Base-by-base conservation (phyloP, 2,888 invertebrate genomes). In the Agrypnus murinus region DNA sequence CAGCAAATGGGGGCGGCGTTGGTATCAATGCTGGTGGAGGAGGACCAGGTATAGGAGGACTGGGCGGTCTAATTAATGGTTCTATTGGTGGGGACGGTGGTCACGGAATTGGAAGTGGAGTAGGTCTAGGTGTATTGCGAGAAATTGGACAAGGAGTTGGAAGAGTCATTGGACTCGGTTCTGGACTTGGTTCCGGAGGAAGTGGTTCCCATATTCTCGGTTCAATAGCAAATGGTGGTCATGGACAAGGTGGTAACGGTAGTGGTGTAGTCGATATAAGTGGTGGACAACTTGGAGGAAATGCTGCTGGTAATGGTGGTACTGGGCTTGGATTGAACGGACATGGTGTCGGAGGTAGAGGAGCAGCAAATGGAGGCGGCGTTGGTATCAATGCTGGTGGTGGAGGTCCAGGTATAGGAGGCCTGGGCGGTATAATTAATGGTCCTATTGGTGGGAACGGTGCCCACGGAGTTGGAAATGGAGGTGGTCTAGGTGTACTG, bases 81-180 rank as follows among this genome's bases (percentile, higher is more conserved):
- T 32, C 50, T 12, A 10, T 50, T 10, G 31, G 31, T 50, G 50
- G 50, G 31, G 19, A 19, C 12, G 50, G 50, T 12, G 50, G 50
- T 1, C 10, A 46, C n/a, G 46, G 46, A 8, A 10, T 1, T 2
- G 46, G 46, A 2, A 3, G 14, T 46, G 50, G 50, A 31, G 25
- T 25, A 12, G 50, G 50, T 3, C 25, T 2, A 31, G n/a, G n/a
- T n/a, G n/a, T n/a, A n/a, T n/a, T n/a, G n/a, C n/a, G n/a, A n/a
- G n/a, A n/a, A n/a, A n/a, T n/a, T n/a, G n/a, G n/a, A n/a, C n/a
- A n/a, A n/a, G n/a, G n/a, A n/a, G n/a, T n/a, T n/a, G n/a, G n/a
- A n/a, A n/a, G n/a, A n/a, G n/a, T n/a, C n/a, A n/a, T n/a, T n/a
- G n/a, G n/a, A n/a, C n/a, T n/a, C n/a, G n/a, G n/a, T n/a, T n/a